Evolutionary conservation across 2,113 vertebrate species (phyloP).

Genomic region (Protobothrops mucrosquamatus): DNA sequence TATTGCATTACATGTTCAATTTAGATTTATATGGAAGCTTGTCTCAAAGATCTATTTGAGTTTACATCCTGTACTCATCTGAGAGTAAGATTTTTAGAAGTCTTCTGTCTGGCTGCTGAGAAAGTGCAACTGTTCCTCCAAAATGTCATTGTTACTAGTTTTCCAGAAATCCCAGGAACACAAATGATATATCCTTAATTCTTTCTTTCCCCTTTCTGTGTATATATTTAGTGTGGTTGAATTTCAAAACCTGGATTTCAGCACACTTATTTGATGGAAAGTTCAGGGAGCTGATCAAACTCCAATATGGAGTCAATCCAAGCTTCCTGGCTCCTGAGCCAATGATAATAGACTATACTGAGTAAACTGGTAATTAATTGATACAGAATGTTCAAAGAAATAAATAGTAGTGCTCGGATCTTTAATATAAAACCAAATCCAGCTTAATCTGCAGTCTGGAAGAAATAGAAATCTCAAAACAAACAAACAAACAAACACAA

Average conservation of each 20-base stretch:
- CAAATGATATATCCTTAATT: rapidly evolving
- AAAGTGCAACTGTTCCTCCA: conserved; percentile 8
- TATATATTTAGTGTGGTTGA: conserved; percentile 38
- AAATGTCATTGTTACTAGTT: conserved; percentile 8
- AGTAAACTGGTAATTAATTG: neutral
- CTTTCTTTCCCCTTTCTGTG: neutral
- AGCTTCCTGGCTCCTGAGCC: conserved; percentile 33
- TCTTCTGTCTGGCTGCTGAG: neutral
- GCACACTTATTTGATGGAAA: conserved; percentile 45
- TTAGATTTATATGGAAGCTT: conserved; percentile 8
- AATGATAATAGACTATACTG: neutral
- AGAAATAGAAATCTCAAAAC: neutral
- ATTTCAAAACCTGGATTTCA: neutral
- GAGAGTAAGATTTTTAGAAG: neutral
- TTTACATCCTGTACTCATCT: conserved; percentile 27
- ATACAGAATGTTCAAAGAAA: neutral
- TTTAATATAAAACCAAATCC: neutral
- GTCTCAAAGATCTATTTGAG: neutral
- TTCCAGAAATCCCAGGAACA: conserved; percentile 23
- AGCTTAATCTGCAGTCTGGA: neutral
- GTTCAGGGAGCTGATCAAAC: conserved; percentile 62
- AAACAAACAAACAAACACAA: neutral
- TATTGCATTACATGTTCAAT: conserved; percentile 20
- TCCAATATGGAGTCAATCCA: conserved; percentile 1
- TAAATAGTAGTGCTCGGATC: neutral